These are phyloP conservation scores for Nephrotoma flavescens DNA, from an alignment of 2,888 invertebrate genomes.

Conservation along the genomic window DNA sequence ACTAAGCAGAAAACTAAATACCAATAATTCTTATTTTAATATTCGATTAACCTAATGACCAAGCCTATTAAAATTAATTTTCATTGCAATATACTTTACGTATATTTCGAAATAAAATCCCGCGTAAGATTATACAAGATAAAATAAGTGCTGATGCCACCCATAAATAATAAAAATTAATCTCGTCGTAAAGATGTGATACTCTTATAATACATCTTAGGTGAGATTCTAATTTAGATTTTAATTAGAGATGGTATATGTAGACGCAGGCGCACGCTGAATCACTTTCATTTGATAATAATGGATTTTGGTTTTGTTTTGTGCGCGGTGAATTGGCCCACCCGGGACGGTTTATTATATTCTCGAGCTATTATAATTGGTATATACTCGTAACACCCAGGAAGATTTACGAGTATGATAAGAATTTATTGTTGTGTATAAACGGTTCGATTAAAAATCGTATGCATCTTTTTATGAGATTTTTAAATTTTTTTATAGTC, in stretches of 20 bases:
- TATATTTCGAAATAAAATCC: no score
- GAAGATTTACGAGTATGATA: neutral
- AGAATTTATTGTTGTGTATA: neutral
- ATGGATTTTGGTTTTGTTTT: neutral
- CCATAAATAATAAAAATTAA: no score
- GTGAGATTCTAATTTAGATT: neutral
- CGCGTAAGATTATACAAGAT: no score
- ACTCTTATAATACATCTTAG: neutral
- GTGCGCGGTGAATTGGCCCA: neutral
- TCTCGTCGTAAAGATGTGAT: no score
- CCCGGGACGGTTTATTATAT: neutral
- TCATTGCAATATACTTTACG: no score
- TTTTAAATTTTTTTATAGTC: neutral
- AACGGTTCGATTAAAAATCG: neutral
- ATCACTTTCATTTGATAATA: neutral
- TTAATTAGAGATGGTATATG: neutral
- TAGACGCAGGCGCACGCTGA: neutral
- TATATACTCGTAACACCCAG: neutral
- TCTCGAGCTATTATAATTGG: neutral
- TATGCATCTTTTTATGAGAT: neutral
- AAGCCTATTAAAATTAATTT: neutral
- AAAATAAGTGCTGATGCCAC: no score
- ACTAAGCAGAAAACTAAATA: neutral
- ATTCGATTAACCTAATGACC: neutral
- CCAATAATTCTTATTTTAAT: neutral